Evolutionary conservation across 2,888 invertebrate species (phyloP), one percentile per base, ranked within the genome.

Genomic region (Sepiola atlantica): DNA sequence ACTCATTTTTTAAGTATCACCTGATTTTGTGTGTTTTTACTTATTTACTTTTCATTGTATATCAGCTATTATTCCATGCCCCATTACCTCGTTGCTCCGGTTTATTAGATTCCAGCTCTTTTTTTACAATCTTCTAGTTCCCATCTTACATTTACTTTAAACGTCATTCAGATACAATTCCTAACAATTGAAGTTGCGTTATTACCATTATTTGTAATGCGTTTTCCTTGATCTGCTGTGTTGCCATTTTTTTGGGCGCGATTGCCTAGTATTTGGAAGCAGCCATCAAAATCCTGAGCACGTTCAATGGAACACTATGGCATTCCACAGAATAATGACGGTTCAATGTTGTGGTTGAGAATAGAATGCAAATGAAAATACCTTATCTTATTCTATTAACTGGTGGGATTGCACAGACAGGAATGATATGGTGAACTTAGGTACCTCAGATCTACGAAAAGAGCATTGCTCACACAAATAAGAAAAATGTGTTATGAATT

Each of bases 211-310:
- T 77, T 77, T 77, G n/a, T 77, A 77, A 77, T 28, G n/a, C n/a
- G n/a, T n/a, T 77, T 77, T 16, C 77, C 77, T 77, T 77, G 77
- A 77, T 77, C 77, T 77, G 28, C 77, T 77, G 10, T 77, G 61
- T 24, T 77, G 77, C n/a, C 77, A 77, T 14, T 77, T 77, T 77
- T 77, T 77, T n/a, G n/a, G n/a, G n/a, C n/a, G 77, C 77, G 77
- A 77, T 14, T 77, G 77, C 77, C n/a, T 28, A 18, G 77, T 77
- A 77, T 77, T 77, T 77, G 77, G n/a, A 77, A 77, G 77, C 10
- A 77, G 77, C 77, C 77, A 77, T 77, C 77, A 77, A 77, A 77
- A 77, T n/a, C 77, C 77, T 14, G n/a, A 77, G 77, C 77, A 77
- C 77, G 77, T 77, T 77, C 77, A n/a, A 77, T n/a, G 77, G 77